Conservation (phyloP, 1,140 invertebrate species). For the Sycophila sp. region DNA sequence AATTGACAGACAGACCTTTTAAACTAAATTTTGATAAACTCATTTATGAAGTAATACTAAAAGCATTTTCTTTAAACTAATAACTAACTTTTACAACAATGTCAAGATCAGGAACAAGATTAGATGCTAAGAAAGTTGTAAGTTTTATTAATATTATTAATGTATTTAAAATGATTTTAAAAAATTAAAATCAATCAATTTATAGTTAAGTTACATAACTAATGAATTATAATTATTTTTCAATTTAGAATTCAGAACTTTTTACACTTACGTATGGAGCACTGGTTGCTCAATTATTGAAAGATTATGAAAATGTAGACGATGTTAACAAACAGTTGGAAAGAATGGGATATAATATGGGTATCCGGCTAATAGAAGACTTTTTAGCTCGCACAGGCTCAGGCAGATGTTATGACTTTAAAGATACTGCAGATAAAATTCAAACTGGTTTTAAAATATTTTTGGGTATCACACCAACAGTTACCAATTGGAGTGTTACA, state of each 20-base stretch:
- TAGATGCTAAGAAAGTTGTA: conserved; percentile 77
- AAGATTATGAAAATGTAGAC: conserved; percentile 97
- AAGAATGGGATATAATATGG: conserved; percentile 97
- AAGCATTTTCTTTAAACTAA: background rate
- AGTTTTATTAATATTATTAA: conserved; percentile 46
- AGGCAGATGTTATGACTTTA: conserved; percentile 92
- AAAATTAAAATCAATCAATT: background rate
- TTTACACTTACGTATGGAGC: conserved; percentile 98
- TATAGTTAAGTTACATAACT: conserved; percentile 16
- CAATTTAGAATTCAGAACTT: conserved; percentile 92
- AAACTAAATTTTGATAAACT: background rate
- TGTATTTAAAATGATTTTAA: conserved; percentile 19
- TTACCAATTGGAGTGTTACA: conserved; percentile 92
- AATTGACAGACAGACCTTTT: background rate
- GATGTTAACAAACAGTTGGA: conserved; percentile 96
- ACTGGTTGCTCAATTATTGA: conserved; percentile 94
- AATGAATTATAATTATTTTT: background rate
- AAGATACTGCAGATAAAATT: conserved; percentile 97
- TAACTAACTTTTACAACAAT: conserved; percentile 53
- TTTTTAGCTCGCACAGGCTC: conserved; percentile 93
- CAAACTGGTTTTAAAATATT: conserved; percentile 90
- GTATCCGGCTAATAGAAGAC: conserved; percentile 96
- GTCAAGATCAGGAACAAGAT: conserved; percentile 70
- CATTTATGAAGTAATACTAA: background rate
- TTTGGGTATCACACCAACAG: conserved; percentile 88